Base-by-base conservation (phyloP, 2,888 invertebrate species). In the Tuta absoluta region DNA sequence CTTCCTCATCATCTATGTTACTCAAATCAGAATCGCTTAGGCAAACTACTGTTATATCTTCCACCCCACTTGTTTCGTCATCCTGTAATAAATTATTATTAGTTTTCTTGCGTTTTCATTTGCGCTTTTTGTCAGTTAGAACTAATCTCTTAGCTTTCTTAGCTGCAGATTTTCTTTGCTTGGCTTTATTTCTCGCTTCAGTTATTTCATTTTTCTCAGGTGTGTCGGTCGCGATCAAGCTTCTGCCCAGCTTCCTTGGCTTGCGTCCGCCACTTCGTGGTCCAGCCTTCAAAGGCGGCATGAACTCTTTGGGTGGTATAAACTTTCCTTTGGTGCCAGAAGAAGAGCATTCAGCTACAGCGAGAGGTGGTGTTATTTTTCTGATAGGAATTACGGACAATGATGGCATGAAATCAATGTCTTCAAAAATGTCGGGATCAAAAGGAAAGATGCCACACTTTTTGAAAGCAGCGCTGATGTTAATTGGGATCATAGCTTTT, bases 401-500 rank as follows among this genome's bases (percentile, higher is more conserved):
- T 11, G 23, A 23, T 10, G 53, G 53, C 2, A 53, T 11, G 11
- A 53, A 53, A 11, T 53, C 53, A 11, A 23, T 12, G 8, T 53
- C 53, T 1, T 8, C 14, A 23, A 53, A 53, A 24, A 53, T 23
- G 2, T 21, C 2, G 53, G 21, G 8, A 11, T 53, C 24, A 14
- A 23, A 53, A 2, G 53, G 53, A 23, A 53, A 23, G 21, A 53
- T 23, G 10, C 23, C 53, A 14, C 53, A 53, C 14, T 53, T 53
- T 53, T 53, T 53, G 14, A 53, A 53, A 4, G 53, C 21, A 4
- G 8, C 2, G 33, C 48, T 58, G 23, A 67, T 67, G 28, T 69
- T 69, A 53, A 41, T 41, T 14, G 86, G 85, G 19, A 70, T 75
- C 61, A 74, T 69, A 21, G 74, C 70, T 49, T 68, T 63, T 56